Base-by-base conservation (phyloP, 1,140 invertebrate species). In the Bilobella aurantiaca region DNA sequence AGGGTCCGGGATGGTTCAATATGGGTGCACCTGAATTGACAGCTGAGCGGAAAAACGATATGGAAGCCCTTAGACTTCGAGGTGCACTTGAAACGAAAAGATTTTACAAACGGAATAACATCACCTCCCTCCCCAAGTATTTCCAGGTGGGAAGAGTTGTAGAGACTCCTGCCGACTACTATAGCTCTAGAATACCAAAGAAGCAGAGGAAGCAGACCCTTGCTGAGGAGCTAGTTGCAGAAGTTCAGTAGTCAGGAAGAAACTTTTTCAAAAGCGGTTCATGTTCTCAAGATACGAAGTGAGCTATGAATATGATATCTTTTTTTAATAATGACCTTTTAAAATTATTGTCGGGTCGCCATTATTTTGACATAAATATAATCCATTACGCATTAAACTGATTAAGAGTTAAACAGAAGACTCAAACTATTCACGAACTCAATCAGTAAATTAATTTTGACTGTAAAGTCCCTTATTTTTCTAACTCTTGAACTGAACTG, bases 21-120 rank as follows among this genome's bases (percentile, higher is more conserved):
- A 80, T 98, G 78, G 84, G 85, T 46, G 88, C 89, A 1, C 86
- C 91, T 57, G 91, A 96, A 76, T 75, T 96, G 68, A 95, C 90
- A 0, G 86, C 92, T 27, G 91, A 96, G 76, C 76, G 87, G 3
- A 87, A 87, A 75, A 87, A 87, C 74, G 93, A 97, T 77, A 79
- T 98, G 3, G 83, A 90, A 78, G 77, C 96, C 2, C 76, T 98
- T 0, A 86, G 90, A 78, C 95, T 97, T 92, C 84, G 95, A 75
- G 87, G 88, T n/a, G 88, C 84, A 3, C 78, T 97, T 1, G 88
- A 98, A 81, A 87, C 91, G 0, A 96, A 95, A 77, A 85, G 85
- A 62, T 96, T 96, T 75, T 97, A 96, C 77, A 96, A 96, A 76
- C 89, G 90, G 70, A 93, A 91, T 77, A 91, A 94, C 75, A 81